A percentile compares a stretch with the other conserved stretches of the same genome.
Evolutionary conservation across 1,140 invertebrate genomes (phyloP).

Genomic region (roundworm (Caenorhabditis elegans)): DNA sequence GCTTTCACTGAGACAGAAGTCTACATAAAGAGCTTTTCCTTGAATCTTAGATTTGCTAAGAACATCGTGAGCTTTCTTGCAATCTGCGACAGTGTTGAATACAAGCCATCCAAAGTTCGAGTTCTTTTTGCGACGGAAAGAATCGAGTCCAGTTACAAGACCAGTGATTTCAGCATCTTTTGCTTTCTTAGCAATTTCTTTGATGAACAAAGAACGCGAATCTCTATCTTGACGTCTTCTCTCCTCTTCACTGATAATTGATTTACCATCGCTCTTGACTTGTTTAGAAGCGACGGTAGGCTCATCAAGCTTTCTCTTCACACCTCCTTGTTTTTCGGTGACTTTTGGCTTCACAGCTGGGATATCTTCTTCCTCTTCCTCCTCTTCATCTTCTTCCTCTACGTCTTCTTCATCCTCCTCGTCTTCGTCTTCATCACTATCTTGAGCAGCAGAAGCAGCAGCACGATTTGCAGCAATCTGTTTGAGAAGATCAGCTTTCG

Average conservation of each 20-base stretch:
- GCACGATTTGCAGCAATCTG: constrained; percentile 17
- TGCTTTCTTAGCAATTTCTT: constrained; percentile 34
- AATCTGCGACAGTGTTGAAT: constrained; percentile 40
- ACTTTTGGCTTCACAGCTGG: not conserved
- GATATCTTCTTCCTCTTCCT: not conserved
- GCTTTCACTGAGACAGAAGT: constrained; percentile 44
- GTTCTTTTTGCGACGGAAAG: constrained; percentile 36
- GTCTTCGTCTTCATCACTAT: not conserved
- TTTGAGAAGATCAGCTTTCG: not conserved
- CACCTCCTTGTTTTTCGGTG: not conserved
- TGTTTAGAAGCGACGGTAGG: not conserved
- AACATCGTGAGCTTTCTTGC: constrained; percentile 39
- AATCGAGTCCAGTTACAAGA: constrained; percentile 26
- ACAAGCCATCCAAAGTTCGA: constrained; percentile 42
- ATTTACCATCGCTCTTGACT: not conserved
- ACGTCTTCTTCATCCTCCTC: constrained; percentile 36
- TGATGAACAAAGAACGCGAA: constrained; percentile 42
- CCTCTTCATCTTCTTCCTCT: constrained; percentile 21
- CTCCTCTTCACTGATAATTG: constrained; percentile 42
- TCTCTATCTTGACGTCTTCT: constrained; percentile 38
- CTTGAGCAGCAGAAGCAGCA: not conserved
- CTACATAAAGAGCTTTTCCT: constrained; percentile 36
- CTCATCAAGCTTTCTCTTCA: constrained; percentile 36
- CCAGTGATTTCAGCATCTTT: constrained; percentile 36
- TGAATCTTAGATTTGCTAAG: constrained; percentile 36